These are phyloP conservation scores for Peromyscus leucopus DNA, from an alignment of 2,113 vertebrate genomes.

Conservation along the genomic window DNA sequence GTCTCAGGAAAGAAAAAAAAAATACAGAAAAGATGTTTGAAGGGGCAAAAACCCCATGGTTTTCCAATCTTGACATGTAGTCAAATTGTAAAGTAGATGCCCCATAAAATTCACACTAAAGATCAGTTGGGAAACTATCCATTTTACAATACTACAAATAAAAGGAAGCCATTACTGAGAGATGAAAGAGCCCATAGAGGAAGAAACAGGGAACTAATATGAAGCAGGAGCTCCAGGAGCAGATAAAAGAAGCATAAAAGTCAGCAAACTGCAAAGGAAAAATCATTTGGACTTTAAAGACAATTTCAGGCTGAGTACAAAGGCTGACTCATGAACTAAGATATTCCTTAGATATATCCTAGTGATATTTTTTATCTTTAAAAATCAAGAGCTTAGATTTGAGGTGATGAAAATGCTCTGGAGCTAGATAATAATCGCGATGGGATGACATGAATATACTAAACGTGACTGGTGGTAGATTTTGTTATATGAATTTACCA, in stretches of 20 bases:
- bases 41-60: background rate
- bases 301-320: background rate
- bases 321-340: background rate
- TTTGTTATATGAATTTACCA: background rate
- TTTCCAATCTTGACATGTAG: conserved; percentile 31
- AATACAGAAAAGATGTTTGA: background rate
- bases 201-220: background rate
- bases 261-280: background rate
- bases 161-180: conserved; percentile 7
- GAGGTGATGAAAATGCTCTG: background rate
- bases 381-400: background rate
- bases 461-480: background rate
- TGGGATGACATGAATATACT: background rate
- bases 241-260: background rate
- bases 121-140: background rate
- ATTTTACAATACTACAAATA: conserved; percentile 29
- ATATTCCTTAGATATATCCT: background rate
- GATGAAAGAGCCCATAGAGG: background rate
- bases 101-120: conserved; percentile 39
- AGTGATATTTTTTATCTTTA: background rate
- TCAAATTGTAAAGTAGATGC: conserved; percentile 31
- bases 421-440: background rate
- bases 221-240: background rate
- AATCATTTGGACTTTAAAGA: background rate
- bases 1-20: no score